These are phyloP conservation scores for Drosophila murphyi DNA, from an alignment of 1,140 invertebrate species.

Conservation along the genomic window DNA sequence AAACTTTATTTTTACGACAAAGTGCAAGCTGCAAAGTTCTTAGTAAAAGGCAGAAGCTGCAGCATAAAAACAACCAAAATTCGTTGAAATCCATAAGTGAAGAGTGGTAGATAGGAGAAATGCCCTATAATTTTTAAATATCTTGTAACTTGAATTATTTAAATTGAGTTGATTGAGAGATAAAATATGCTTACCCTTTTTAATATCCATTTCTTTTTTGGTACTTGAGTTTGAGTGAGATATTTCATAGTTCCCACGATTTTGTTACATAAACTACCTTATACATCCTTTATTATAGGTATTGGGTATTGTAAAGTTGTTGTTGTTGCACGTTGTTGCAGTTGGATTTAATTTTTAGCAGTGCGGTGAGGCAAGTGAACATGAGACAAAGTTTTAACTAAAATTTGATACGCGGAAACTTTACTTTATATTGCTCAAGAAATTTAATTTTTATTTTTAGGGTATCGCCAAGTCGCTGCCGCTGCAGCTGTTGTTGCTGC, in stretches of 20 bases:
- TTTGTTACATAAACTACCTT: not conserved
- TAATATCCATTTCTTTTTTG: no score
- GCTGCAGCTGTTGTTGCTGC: slow-evolving; percentile 26
- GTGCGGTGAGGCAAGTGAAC: slow-evolving; percentile 39
- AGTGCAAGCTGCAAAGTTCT: slow-evolving; percentile 79
- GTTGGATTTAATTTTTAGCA: slow-evolving; percentile 77
- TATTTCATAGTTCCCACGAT: no score
- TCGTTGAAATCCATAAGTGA: slow-evolving; percentile 8
- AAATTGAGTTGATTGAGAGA: no score
- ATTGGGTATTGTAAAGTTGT: slow-evolving; percentile 21
- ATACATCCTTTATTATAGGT: not conserved
- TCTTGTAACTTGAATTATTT: no score
- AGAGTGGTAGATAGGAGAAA: not conserved
- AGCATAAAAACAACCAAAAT: slow-evolving; percentile 34
- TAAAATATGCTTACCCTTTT: not conserved
- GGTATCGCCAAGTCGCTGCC: slow-evolving; percentile 21
- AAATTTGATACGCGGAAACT: slow-evolving; percentile 58
- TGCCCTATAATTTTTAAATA: slow-evolving; percentile 16
- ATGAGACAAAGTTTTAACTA: slow-evolving; percentile 74
- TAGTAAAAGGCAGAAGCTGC: slow-evolving; percentile 64
- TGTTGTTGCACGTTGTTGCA: slow-evolving; percentile 39
- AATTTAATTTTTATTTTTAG: slow-evolving; percentile 75
- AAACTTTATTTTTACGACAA: slow-evolving; percentile 82
- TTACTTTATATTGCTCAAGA: slow-evolving; percentile 46
- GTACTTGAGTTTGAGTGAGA: no score